phyloP scores from a whole-genome alignment of 2,113 vertebrate species.

The Glareola pratincola region DNA sequence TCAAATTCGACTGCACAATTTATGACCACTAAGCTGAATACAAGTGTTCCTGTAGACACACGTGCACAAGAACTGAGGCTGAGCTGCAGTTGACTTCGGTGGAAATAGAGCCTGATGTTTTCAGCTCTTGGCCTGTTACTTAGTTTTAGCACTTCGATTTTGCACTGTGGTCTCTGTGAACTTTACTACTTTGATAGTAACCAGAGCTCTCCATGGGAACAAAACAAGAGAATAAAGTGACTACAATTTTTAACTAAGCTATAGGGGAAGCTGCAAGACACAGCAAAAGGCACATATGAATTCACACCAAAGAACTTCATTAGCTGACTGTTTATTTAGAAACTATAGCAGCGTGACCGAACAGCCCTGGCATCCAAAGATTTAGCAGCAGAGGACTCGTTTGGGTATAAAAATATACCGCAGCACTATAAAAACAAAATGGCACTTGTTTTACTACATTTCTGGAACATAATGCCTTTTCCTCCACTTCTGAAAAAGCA shows the following conservation, averaged over 20 bases:
- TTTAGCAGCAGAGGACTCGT: background rate
- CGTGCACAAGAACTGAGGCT: rapidly evolving
- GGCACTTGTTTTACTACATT: background rate
- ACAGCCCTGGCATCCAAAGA: background rate
- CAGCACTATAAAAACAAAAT: background rate
- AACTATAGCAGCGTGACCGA: background rate
- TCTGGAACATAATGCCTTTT: background rate
- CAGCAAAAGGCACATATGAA: background rate
- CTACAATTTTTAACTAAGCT: background rate
- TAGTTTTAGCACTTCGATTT: slow-evolving; percentile 18
- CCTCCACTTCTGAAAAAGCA: background rate
- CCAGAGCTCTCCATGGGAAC: background rate
- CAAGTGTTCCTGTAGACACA: background rate
- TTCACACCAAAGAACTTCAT: background rate
- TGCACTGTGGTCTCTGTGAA: background rate
- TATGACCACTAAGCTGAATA: background rate
- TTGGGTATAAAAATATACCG: background rate
- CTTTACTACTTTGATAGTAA: background rate
- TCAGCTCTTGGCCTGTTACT: background rate
- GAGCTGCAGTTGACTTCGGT: background rate
- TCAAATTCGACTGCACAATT: background rate
- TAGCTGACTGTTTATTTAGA: background rate
- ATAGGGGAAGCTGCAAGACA: background rate
- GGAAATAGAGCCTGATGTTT: background rate
- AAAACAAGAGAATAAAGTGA: background rate